Base-by-base conservation (phyloP, 1,140 invertebrate species). In the Drosophila albomicans region DNA sequence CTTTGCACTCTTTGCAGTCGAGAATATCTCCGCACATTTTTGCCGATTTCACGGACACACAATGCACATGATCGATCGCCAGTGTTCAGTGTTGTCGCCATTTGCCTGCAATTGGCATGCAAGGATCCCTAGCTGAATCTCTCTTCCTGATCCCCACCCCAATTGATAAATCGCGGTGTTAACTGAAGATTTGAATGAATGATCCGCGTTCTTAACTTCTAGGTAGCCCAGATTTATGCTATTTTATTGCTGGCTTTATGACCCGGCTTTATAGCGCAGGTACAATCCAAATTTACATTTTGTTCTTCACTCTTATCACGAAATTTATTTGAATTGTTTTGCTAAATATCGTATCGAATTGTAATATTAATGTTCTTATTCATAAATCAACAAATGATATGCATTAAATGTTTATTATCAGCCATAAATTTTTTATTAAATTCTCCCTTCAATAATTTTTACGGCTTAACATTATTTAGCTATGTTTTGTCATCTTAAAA, bases 121-220 rank as follows among this genome's bases (percentile, higher is more conserved):
- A 73, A 69, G 52, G 57, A 20, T 25, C 51, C 2, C 30, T 15
- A 13, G 8, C 13, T 15, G 28, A 54, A 43, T n/a, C 38, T n/a
- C 35, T 20, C 32, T n/a, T 30, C 43, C 10, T 56, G 54, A 59
- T 54, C 61, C 52, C 61, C 28, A 75, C 62, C 15, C 30, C 74
- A 78, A 88, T 88, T 88, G 80, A 88, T 89, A 88, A 88, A 79
- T 82, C 80, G 45, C 57, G 57, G 59, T 48, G 51, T 68, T 72
- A 69, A 64, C 76, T 8, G 63, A 57, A 81, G 84, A 78, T 88
- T 87, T 89, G 85, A 89, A 89, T 89, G 85, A 88, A 81, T 38
- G 35, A 38, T 88, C 77, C 84, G 62, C 3, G 25, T 54, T 72
- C 66, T 79, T 62, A 63, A 68, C 72, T 73, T 64, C 69, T 48